phyloP scores from a whole-genome alignment of 92 coral and sea anemone genomes.

The Porites lobata region DNA sequence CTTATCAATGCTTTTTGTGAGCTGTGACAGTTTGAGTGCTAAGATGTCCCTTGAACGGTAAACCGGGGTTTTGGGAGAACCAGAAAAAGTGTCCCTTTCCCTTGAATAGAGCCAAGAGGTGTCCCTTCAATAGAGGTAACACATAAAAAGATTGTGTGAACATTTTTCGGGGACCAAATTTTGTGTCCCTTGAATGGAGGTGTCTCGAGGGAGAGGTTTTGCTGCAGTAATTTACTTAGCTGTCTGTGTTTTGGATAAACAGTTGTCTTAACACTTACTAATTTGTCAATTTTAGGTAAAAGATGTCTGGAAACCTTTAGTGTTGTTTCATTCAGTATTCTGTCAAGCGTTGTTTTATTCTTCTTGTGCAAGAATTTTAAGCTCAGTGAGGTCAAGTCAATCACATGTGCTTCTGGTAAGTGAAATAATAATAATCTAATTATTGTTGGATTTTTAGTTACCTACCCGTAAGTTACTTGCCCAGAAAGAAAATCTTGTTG shows the following conservation, averaged over 20 bases:
- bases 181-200: background rate
- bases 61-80: too few species aligned
- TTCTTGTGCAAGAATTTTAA: slow-evolving; percentile 77
- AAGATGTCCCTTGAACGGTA: too few species aligned
- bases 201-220: background rate
- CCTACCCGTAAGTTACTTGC: too few species aligned
- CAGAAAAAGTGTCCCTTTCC: too few species aligned
- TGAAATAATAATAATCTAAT: background rate
- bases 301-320: slow-evolving; percentile 88
- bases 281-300: slow-evolving; percentile 67
- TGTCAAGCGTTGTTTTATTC: slow-evolving; percentile 73
- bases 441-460: background rate
- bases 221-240: background rate
- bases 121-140: too few species aligned
- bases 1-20: too few species aligned
- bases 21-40: too few species aligned
- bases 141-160: too few species aligned
- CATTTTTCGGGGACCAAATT: too few species aligned
- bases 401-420: slow-evolving; percentile 83
- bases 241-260: background rate
- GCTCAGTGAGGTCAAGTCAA: slow-evolving; percentile 44
- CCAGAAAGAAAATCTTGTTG: too few species aligned
- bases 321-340: slow-evolving; percentile 71
- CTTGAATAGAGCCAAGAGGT: too few species aligned
- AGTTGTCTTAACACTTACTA: background rate